These are phyloP conservation scores for Dasyurus viverrinus DNA, from an alignment of 2,113 vertebrate species.

Conservation along the genomic window DNA sequence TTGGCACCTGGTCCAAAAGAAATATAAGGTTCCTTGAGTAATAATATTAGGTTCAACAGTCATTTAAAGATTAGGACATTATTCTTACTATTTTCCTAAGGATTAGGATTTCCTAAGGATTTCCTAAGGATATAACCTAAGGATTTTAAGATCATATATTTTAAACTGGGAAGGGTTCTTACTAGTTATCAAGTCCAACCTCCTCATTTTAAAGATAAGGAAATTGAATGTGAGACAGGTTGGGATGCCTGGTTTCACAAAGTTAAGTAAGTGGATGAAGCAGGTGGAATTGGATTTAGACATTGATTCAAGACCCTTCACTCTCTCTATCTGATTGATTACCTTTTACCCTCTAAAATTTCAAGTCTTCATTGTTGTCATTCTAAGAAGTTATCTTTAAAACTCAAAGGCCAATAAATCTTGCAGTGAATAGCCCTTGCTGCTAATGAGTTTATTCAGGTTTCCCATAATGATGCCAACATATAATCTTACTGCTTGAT, in stretches of 20 bases:
- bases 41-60: neutral
- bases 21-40: neutral
- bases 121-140: too few species aligned
- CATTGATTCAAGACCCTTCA: neutral
- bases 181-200: neutral
- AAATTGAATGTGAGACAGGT: constrained; percentile 39
- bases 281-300: neutral
- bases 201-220: constrained; percentile 35
- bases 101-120: too few species aligned
- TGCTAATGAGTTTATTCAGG: neutral
- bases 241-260: neutral
- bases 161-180: neutral
- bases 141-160: neutral
- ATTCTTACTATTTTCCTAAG: neutral
- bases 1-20: neutral
- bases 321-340: neutral
- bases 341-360: neutral
- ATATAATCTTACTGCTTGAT: neutral
- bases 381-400: neutral
- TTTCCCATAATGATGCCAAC: neutral
- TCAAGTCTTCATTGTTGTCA: neutral
- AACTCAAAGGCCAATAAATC: neutral
- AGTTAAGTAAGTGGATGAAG: neutral
- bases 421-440: neutral
- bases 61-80: neutral